These are phyloP conservation scores for Numenius arquata DNA, from an alignment of 2,113 vertebrate species.

Conservation along the genomic window DNA sequence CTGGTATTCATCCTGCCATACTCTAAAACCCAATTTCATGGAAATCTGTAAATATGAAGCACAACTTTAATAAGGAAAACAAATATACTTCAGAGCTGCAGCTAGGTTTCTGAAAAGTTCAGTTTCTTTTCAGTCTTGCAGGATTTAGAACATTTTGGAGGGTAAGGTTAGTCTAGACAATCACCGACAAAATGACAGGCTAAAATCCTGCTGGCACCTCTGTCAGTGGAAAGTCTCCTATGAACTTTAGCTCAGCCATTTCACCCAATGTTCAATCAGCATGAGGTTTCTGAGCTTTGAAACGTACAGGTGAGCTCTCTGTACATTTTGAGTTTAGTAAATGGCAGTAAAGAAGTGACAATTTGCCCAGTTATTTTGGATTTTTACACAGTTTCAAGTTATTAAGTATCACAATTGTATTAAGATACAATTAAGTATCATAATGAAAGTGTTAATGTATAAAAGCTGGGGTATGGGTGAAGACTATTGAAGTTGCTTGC, in stretches of 20 bases:
- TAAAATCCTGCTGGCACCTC: not conserved
- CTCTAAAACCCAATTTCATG: not conserved
- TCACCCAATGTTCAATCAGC: not conserved
- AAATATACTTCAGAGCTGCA: not conserved
- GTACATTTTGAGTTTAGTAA: not conserved
- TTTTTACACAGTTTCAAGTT: not conserved
- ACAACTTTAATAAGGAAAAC: not conserved
- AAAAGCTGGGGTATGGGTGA: not conserved
- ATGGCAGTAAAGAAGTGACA: not conserved
- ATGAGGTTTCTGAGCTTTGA: not conserved
- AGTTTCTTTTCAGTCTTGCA: not conserved
- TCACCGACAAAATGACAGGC: not conserved
- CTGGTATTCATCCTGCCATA: not conserved
- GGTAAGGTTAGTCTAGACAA: not conserved
- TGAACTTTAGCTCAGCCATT: not conserved
- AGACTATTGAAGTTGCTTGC: not conserved
- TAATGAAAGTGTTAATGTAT: not conserved
- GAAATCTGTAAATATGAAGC: not conserved
- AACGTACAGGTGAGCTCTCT: not conserved
- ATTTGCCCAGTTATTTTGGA: not conserved
- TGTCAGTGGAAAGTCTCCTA: not conserved
- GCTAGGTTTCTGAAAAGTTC: not conserved
- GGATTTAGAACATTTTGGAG: not conserved
- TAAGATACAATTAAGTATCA: no score
- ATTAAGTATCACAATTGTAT: not conserved